A percentile compares a stretch with the other conserved stretches of the same genome.
Evolutionary conservation across 1,140 invertebrate species (phyloP).

Genomic region (Lasioglossum albipes): DNA sequence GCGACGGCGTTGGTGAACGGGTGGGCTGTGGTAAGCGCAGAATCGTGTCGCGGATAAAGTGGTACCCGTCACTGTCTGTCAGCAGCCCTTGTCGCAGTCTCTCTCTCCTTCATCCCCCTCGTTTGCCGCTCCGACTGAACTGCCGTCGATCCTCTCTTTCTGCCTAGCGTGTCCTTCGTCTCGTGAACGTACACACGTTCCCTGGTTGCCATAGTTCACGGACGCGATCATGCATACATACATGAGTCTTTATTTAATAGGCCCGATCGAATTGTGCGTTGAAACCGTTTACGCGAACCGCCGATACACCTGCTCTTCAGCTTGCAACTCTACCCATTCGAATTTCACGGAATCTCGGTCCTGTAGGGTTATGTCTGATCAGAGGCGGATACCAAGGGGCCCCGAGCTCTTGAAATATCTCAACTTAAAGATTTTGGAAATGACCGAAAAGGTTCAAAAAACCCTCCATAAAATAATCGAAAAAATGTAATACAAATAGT

Average conservation of each 20-base stretch:
- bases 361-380: too few relatives aligned
- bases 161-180: constrained; percentile 1
- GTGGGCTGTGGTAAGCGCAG: constrained; percentile 77
- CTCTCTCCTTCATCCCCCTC: constrained; percentile 65
- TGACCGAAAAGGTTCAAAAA: too few relatives aligned
- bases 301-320: not conserved
- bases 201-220: constrained; percentile 54
- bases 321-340: not conserved
- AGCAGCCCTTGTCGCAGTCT: constrained; percentile 69
- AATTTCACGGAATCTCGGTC: not conserved
- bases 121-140: constrained; percentile 17
- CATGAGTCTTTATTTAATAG: constrained; percentile 3
- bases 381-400: too few relatives aligned
- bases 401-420: too few relatives aligned
- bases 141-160: constrained; percentile 32
- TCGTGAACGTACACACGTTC: constrained; percentile 1
- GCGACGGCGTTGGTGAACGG: constrained; percentile 68
- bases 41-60: constrained; percentile 78
- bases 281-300: too few relatives aligned
- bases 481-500: too few relatives aligned
- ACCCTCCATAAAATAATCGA: too few relatives aligned
- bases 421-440: too few relatives aligned
- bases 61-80: constrained; percentile 76
- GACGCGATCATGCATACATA: not conserved
- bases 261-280: not conserved